phyloP scores from a whole-genome alignment of 2,113 vertebrate genomes.

The western clawed frog (Xenopus tropicalis) region UCB_Xtro_10.0 CM004444.2:174993001-174993500 shows the following conservation, averaged over 20 bases:
- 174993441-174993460: conserved; percentile 61
- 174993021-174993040: conserved; percentile 37
- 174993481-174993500: conserved; percentile 57
- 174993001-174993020: neutral
- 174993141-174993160: neutral
- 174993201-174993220: neutral
- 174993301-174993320: conserved; percentile 49
- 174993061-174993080: conserved; percentile 36
- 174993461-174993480: conserved; percentile 54
- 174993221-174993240: neutral
- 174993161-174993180: neutral
- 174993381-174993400: conserved; percentile 54
- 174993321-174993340: conserved; percentile 54
- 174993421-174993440: conserved; percentile 57
- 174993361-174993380: conserved; percentile 58
- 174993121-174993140: neutral
- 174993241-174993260: conserved; percentile 53
- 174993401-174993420: conserved; percentile 54
- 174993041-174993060: conserved; percentile 9
- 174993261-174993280: conserved; percentile 59
- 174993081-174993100: conserved; percentile 7
- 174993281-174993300: conserved; percentile 58
- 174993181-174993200: neutral
- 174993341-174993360: conserved; percentile 55
- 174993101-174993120: neutral